Evolutionary conservation across 2,113 vertebrate genomes (phyloP).

Genomic region (Plectropomus leopardus): DNA sequence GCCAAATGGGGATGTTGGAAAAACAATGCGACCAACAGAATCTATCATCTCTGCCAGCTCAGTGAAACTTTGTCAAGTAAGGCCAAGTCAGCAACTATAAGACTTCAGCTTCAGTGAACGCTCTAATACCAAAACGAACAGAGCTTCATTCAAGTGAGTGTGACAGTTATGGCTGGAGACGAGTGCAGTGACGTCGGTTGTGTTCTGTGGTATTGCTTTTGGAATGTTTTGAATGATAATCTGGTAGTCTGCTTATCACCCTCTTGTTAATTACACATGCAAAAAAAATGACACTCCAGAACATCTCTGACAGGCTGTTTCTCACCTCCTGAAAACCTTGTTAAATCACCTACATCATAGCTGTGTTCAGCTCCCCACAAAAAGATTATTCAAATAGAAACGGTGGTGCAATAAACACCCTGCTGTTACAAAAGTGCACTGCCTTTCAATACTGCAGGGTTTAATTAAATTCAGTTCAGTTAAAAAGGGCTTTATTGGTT

Average conservation of each 20-base stretch:
- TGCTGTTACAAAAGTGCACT: too few relatives aligned
- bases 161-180: slow-evolving; percentile 30
- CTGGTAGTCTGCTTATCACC: neutral
- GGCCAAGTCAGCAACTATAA: slow-evolving; percentile 56
- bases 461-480: too few relatives aligned
- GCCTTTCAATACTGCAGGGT: too few relatives aligned
- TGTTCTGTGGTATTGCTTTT: slow-evolving; percentile 17
- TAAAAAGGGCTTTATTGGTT: too few relatives aligned
- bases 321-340: neutral
- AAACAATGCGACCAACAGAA: slow-evolving; percentile 73
- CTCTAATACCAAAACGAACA: slow-evolving; percentile 10
- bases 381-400: too few relatives aligned
- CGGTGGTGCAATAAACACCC: too few relatives aligned
- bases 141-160: slow-evolving; percentile 24
- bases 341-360: too few relatives aligned
- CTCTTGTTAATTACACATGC: neutral
- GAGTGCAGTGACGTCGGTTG: slow-evolving; percentile 8
- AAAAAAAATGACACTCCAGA: neutral
- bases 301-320: neutral
- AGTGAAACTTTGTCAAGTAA: slow-evolving; percentile 59
- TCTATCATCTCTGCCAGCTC: slow-evolving; percentile 64
- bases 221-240: slow-evolving; percentile 39
- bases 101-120: slow-evolving; percentile 21
- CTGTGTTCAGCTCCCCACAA: too few relatives aligned
- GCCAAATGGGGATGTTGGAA: slow-evolving; percentile 68